Conservation (phyloP, 2,113 vertebrate genomes). For the Chaenogobius annularis region DNA sequence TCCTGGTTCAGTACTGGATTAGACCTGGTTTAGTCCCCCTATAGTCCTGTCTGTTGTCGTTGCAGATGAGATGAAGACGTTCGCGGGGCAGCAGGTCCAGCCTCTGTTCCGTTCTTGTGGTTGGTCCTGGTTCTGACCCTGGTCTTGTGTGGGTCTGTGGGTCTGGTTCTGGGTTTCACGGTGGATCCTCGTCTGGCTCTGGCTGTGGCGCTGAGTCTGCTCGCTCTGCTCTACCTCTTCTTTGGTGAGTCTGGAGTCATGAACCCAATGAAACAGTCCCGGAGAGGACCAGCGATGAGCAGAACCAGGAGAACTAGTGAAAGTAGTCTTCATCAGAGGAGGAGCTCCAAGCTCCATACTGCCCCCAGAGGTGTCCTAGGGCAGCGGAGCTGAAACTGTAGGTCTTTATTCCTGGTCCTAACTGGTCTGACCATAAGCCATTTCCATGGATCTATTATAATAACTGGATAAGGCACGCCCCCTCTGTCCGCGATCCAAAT, state of each 20-base stretch:
- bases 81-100: slow-evolving; percentile 95
- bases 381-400: too few relatives aligned
- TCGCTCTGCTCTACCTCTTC: slow-evolving; percentile 91
- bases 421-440: too few relatives aligned
- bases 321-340: too few relatives aligned
- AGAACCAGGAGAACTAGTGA: too few relatives aligned
- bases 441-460: too few relatives aligned
- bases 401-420: too few relatives aligned
- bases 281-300: too few relatives aligned
- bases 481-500: too few relatives aligned
- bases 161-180: slow-evolving; percentile 85
- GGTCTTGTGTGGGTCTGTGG: slow-evolving; percentile 83
- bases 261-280: too few relatives aligned
- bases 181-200: slow-evolving; percentile 86
- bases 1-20: background rate
- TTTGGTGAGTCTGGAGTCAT: slow-evolving; percentile 80
- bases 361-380: too few relatives aligned
- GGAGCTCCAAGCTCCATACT: too few relatives aligned
- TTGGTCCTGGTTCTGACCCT: slow-evolving; percentile 89
- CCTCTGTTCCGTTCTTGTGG: slow-evolving; percentile 96
- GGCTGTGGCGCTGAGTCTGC: slow-evolving; percentile 86
- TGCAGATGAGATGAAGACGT: slow-evolving; percentile 99
- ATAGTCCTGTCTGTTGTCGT: background rate
- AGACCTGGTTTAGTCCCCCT: background rate
- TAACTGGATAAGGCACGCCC: too few relatives aligned